Conservation (phyloP, 2,888 invertebrate genomes). For the Hirtodrosophila duncani region DNA sequence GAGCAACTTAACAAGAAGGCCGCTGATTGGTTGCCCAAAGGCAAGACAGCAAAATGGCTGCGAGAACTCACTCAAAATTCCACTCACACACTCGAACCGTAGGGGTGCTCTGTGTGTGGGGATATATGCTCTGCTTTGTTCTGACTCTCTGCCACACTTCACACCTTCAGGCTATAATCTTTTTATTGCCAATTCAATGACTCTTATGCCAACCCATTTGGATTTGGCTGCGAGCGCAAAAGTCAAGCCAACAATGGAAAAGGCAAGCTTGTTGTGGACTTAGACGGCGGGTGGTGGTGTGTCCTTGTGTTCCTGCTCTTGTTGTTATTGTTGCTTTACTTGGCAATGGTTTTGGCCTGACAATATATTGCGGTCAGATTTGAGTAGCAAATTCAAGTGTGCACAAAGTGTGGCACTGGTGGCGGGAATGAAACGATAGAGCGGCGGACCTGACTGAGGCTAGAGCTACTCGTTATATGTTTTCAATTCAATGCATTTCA, state of each 20-base stretch:
- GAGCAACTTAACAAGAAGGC: background rate
- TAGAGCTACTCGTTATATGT: constrained; percentile 54
- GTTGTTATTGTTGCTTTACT: no score
- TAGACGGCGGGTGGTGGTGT: constrained; percentile 7
- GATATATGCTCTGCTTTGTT: constrained; percentile 1
- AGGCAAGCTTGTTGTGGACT: constrained; percentile 7
- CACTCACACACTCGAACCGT: constrained; percentile 14
- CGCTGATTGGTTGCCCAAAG: constrained; percentile 36
- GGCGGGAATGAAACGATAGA: background rate
- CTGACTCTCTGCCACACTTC: constrained; percentile 49
- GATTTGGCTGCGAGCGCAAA: constrained; percentile 45
- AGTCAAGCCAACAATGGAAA: constrained; percentile 45
- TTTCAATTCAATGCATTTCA: constrained; percentile 71
- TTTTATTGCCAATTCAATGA: constrained; percentile 74
- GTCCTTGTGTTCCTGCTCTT: no score
- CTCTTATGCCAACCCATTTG: constrained; percentile 55
- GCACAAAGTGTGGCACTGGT: constrained; percentile 52
- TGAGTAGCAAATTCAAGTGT: constrained; percentile 44
- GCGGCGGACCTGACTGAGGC: background rate
- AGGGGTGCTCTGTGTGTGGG: constrained; percentile 15
- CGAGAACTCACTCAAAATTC: constrained; percentile 15
- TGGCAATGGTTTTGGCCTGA: no score
- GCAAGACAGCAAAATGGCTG: constrained; percentile 47
- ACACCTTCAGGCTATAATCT: constrained; percentile 74
- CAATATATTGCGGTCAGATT: constrained; percentile 43